Evolutionary conservation across 2,113 vertebrate species (phyloP).

Genomic region (Azemiops feae): DNA sequence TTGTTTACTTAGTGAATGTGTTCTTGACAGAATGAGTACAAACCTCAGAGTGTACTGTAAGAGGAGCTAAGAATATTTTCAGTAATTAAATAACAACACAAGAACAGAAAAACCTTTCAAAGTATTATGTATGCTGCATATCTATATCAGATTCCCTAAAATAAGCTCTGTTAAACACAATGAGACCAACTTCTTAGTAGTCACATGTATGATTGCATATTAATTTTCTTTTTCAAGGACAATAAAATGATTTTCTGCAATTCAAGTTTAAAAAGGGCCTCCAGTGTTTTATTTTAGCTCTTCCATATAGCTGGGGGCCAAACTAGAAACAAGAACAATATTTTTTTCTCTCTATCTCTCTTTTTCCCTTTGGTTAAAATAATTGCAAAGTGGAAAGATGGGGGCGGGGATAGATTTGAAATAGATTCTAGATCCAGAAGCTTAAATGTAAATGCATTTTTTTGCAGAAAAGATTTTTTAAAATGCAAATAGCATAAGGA

Average conservation of each 20-base stretch:
- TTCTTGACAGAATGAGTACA: constrained; percentile 13
- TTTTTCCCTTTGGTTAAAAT: background rate
- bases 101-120: background rate
- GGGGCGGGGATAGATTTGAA: background rate
- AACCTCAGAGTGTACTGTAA: background rate
- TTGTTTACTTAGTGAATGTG: background rate
- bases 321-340: background rate
- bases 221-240: background rate
- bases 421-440: background rate
- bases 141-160: background rate
- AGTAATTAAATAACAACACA: background rate
- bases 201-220: background rate
- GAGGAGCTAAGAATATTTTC: background rate
- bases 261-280: background rate
- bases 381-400: background rate
- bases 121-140: background rate
- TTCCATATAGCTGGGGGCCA: background rate
- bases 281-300: background rate
- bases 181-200: background rate
- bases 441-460: background rate
- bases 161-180: background rate
- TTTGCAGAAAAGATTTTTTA: background rate
- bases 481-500: background rate
- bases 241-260: background rate
- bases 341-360: background rate